Percentiles rank a stretch among this genome's conserved stretches.
These are phyloP conservation scores for Trichogramma pretiosum DNA, from an alignment of 1,140 invertebrate species.

Conservation along the genomic window DNA sequence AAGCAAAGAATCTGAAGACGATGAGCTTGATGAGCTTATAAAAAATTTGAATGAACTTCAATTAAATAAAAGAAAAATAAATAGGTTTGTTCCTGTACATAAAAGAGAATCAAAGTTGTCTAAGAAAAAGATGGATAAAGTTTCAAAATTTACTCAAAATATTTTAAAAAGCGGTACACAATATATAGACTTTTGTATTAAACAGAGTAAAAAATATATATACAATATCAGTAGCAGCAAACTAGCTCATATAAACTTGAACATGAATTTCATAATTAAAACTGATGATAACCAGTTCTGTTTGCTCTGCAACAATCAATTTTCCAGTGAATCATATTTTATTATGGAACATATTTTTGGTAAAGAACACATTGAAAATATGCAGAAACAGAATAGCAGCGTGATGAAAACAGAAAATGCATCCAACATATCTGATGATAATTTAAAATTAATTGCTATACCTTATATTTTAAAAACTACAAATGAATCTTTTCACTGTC, in stretches of 20 bases:
- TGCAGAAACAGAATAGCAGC: conserved; percentile 1
- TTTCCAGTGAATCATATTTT: conserved; percentile 6
- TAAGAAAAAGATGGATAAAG: background rate
- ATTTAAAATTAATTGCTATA: conserved; percentile 13
- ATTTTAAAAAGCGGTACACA: background rate
- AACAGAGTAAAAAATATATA: background rate
- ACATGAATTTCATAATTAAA: background rate
- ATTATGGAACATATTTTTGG: conserved; percentile 13
- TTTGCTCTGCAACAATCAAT: conserved; percentile 8
- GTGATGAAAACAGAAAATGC: conserved; percentile 1
- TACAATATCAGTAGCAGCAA: conserved; percentile 1
- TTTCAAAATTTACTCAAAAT: background rate
- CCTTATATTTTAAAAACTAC: conserved; percentile 8
- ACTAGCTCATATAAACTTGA: background rate
- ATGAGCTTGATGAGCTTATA: background rate
- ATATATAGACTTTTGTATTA: conserved; percentile 1
- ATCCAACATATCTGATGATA: conserved; percentile 12
- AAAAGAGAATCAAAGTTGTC: background rate
- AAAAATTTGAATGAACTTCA: background rate
- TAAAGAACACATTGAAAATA: conserved; percentile 7
- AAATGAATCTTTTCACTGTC: background rate
- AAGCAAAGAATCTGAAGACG: no score
- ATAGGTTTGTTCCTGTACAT: background rate
- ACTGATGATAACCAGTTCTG: background rate
- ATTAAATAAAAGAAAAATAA: background rate